Evolutionary conservation across 2,888 invertebrate genomes (phyloP), one percentile per base, ranked within the genome.

Genomic region (Gnatocerus cornutus): DNA sequence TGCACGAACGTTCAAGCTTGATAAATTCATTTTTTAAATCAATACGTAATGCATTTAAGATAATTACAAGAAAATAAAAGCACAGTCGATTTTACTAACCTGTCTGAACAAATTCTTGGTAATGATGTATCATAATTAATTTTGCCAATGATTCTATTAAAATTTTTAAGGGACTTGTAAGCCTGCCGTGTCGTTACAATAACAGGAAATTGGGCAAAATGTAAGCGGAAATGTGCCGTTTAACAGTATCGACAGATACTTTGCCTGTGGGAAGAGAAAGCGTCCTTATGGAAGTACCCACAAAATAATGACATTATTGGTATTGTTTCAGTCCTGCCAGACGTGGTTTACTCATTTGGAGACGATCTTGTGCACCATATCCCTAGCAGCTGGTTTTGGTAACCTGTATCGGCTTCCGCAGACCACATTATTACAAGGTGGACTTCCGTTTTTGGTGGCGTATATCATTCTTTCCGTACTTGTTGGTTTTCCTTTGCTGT

Each of bases 361-460:
- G 70, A 85, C 86, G 43, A 79, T 84, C 30, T 73, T 87, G 62
- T 89, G 89, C 77, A 89, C 89, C 9, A 78, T 88, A 55, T 88
- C 89, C 0, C 83, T 90, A 69, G 86, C 89, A 0, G 84, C 88
- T 56, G 87, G 88, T 52, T 84, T 89, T 69, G 88, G 88, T 72
- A 88, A 88, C 75, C 85, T 87, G 29, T 87, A 89, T 86, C 85
- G 89, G n/a, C 85, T 88, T 30, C 90, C 91, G 0, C 87, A 89
- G 41, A 86, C 87, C 7, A 87, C 87, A 0, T 85, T 88, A 77
- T 86, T 85, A 71, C 85, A 89, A 83, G 91, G 90, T n/a, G 90
- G 89, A 6, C 80, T 89, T 45, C 84, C 88, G 12, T 90, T 89
- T 77, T 84, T 87, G 14, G 79, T 89, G 16, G 86, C 86, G 14